A percentile compares a stretch with the other conserved stretches of the same genome.
Evolutionary conservation across 2,797 vertebrate species (phyloP).

Genomic region (Picus viridis): DNA sequence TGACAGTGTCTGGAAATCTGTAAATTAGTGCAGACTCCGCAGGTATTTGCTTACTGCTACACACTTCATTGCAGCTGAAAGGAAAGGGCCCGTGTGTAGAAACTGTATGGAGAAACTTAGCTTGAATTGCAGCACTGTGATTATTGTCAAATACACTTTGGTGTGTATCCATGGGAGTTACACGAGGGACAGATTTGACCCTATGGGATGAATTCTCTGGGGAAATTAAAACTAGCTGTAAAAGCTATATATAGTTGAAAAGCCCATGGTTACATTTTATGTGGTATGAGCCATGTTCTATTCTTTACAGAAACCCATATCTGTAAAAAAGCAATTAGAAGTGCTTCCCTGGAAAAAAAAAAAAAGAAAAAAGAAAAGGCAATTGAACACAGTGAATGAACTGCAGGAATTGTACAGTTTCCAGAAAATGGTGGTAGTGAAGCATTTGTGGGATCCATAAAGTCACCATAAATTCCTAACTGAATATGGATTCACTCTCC

Average conservation of each 20-base stretch:
- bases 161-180: not conserved
- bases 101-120: not conserved
- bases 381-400: constrained; percentile 61
- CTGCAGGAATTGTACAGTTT: constrained; percentile 68
- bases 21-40: constrained; percentile 27
- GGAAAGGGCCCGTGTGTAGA: constrained; percentile 8
- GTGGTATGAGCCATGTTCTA: not conserved
- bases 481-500: constrained; percentile 74
- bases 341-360: constrained; percentile 48
- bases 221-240: constrained; percentile 54
- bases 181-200: not conserved
- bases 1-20: not conserved
- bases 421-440: constrained; percentile 71
- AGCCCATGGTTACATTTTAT: constrained; percentile 39
- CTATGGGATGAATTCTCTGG: constrained; percentile 26
- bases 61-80: not conserved
- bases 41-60: constrained; percentile 10
- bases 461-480: constrained; percentile 72
- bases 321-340: constrained; percentile 68
- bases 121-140: not conserved
- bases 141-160: not conserved
- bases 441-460: constrained; percentile 73
- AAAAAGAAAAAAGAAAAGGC: not conserved
- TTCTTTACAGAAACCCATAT: constrained; percentile 58
- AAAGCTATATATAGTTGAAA: constrained; percentile 53